These are phyloP conservation scores for Choloepus didactylus DNA, from an alignment of 2,797 vertebrate genomes.

Conservation along the genomic window DNA sequence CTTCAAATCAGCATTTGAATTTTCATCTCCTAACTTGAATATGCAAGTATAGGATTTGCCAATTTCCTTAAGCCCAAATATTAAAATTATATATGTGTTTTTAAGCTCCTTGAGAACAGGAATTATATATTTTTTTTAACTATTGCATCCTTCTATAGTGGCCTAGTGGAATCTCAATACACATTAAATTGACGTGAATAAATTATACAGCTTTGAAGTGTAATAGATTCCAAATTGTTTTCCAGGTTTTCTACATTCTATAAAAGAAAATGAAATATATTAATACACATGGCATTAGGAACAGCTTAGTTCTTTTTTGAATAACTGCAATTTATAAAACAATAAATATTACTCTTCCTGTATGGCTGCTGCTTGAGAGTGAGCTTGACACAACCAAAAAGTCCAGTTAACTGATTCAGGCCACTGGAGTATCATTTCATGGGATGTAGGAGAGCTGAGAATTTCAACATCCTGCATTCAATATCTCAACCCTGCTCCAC, in stretches of 20 bases:
- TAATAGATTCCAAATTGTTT: neutral
- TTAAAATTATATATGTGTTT: slow-evolving; percentile 22
- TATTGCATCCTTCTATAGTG: neutral
- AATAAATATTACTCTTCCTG: neutral
- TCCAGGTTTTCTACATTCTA: neutral
- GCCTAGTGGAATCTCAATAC: neutral
- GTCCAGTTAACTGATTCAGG: neutral
- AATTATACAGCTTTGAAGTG: neutral
- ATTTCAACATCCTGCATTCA: neutral
- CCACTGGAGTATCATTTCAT: fast-evolving
- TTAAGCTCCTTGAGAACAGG: slow-evolving; percentile 12
- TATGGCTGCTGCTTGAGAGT: neutral
- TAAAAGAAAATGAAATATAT: neutral
- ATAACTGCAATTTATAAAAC: neutral
- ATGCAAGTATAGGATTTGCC: neutral
- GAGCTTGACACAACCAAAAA: neutral
- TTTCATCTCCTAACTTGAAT: slow-evolving; percentile 18
- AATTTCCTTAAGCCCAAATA: neutral
- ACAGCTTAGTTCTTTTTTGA: neutral
- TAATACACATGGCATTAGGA: neutral
- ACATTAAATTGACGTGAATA: neutral
- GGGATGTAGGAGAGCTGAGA: neutral
- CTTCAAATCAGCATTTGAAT: neutral
- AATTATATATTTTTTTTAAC: slow-evolving; percentile 3
- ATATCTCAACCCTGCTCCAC: neutral